Evolutionary conservation across 2,113 vertebrate genomes (phyloP), one percentile per base, ranked within the genome.

Genomic region (Xiphophorus couchianus): DNA sequence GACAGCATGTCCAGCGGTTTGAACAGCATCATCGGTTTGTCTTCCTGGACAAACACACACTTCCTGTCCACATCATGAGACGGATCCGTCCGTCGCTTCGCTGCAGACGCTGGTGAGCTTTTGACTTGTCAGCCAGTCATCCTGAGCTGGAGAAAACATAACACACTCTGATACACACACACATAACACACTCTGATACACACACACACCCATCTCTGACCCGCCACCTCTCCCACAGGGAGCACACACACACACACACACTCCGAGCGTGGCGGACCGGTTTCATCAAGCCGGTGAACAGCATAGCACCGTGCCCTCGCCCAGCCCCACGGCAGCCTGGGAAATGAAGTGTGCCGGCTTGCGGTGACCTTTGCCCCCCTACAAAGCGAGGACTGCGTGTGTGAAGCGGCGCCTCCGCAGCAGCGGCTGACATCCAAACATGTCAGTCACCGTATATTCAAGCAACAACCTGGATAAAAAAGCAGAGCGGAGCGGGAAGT

Each of bases 331-430:
- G 35, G 90, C 85, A 91, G 58, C 74, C 84, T 90, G 89, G 90
- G 89, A 89, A 89, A 91, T 93, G 88, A 87, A 91, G 88, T 93
- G 87, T 74, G 85, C 72, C 54, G 80, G 75, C 77, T 83, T 1
- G 35, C 54, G 11, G 73, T 87, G 86, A 91, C 91, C 90, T 82
- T 68, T 77, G 78, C 73, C 60, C 78, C 61, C 17, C 69, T 33
- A 73, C 63, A 69, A 80, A 71, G 70, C 35, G 65, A 76, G 66
- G 76, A n/a, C 72, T 33, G 30, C 1, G 28, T 62, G 60, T 71
- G 79, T 62, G 62, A 67, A 76, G 44, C 33, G 31, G 74, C 83
- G 80, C 66, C 65, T 42, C 28, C 0, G 62, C 71, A 17, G 31
- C 70, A 77, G 39, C 35, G 35, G 71, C 65, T 61, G 1, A 39